Evolutionary conservation across 30 jellyfish, hydroid and myxozoan species (phyloP).

Genomic region (Aurelia sp.): DNA sequence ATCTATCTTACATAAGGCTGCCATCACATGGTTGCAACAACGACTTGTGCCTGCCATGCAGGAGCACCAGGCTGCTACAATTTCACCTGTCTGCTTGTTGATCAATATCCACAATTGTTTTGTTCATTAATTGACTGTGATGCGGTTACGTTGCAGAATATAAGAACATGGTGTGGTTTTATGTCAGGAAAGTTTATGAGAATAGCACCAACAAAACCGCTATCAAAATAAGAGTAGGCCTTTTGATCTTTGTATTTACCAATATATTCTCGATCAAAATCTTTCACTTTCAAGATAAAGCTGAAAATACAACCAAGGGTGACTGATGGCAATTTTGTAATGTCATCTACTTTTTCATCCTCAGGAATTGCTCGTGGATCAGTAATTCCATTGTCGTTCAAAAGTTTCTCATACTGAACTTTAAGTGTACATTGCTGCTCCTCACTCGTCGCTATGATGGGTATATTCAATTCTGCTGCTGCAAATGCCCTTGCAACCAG

Average conservation of each 20-base stretch:
- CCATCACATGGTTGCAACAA: constrained; percentile 52
- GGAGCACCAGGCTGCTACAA: not conserved
- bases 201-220: constrained; percentile 43
- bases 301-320: constrained; percentile 43
- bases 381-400: constrained; percentile 8
- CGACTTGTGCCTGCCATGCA: constrained; percentile 26
- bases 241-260: constrained; percentile 63
- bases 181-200: not conserved
- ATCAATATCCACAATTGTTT: constrained; percentile 19
- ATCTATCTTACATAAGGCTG: constrained; percentile 36
- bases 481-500: constrained; percentile 68
- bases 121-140: constrained; percentile 39
- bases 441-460: constrained; percentile 30
- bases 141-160: constrained; percentile 32
- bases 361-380: constrained; percentile 36
- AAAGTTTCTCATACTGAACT: constrained; percentile 9
- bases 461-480: constrained; percentile 50
- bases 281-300: constrained; percentile 44
- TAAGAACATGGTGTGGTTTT: not conserved
- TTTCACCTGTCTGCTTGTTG: constrained; percentile 5
- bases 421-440: constrained; percentile 37
- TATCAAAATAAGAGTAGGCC: constrained; percentile 51
- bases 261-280: constrained; percentile 35
- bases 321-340: constrained; percentile 40
- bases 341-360: constrained; percentile 19